Base-by-base conservation (phyloP, 1,140 invertebrate species). In the Oreohelix idahoensis region DNA sequence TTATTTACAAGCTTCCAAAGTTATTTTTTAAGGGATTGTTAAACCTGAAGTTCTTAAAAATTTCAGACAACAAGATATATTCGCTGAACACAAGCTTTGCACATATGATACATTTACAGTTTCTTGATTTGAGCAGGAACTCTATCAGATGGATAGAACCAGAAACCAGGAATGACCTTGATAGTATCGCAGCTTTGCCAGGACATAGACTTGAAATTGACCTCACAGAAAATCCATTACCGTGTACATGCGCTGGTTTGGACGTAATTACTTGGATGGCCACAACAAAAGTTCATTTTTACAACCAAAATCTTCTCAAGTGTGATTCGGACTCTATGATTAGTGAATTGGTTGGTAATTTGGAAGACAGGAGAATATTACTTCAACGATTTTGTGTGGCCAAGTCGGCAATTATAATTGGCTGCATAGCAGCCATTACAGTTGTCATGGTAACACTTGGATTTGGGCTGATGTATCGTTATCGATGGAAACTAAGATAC, bases 221-320 rank as follows among this genome's bases (percentile, higher is more conserved):
- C 26, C 23, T 79, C 8, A 63, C 32, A 13, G 36, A 5, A 2
- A 79, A 79, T 23, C 77, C 53, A 2, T 26, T 79, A 2, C 58
- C 53, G 0, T 79, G 77, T 39, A 79, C 77, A 20, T 79, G 77
- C 39, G 63, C 49, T 35, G 58, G 77, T 39, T 38, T 79, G 10
- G 77, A 79, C 8, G 32, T 79, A 8, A 4, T 79, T 17, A 42
- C 1, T 26, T 79, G 77, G 77, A 5, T 79, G 58, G 38, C 53
- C 36, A 39, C 53, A 15, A 79, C 77, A 15, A 63, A 42, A 15
- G 77, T 79, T 45, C 11, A 5, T 1, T 8, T 79, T 32, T 23
- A 36, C 0, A 58, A 79, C 23, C 35, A 66, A 66, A 26, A 63
- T 39, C 29, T 49, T 20, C 39, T 79, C 17, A 5, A 66, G 5